Conservation (phyloP, 2,113 vertebrate species). For the Clarias macrocephalus region DNA sequence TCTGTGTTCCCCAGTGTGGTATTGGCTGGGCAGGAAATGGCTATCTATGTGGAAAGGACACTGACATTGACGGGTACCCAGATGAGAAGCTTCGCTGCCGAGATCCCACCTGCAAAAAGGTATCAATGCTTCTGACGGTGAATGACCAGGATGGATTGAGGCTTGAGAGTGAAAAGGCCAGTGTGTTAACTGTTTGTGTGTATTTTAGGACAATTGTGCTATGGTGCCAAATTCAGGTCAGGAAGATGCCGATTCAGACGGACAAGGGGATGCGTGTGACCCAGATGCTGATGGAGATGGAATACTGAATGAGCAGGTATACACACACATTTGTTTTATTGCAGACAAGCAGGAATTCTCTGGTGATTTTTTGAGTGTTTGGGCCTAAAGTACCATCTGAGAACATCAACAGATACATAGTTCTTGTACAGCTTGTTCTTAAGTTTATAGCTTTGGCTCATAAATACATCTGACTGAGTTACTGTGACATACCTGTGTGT, state of each 20-base stretch:
- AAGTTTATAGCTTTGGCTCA: not conserved
- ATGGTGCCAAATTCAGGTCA: constrained; percentile 96
- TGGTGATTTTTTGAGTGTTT: not conserved
- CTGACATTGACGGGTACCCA: constrained; percentile 95
- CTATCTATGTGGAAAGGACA: constrained; percentile 90
- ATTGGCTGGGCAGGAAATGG: constrained; percentile 97
- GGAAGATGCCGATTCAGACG: constrained; percentile 90
- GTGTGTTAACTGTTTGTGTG: constrained; percentile 11
- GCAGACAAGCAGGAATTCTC: not conserved
- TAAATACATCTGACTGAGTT: not conserved
- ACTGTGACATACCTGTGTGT: not conserved
- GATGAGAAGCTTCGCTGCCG: constrained; percentile 90
- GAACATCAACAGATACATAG: not conserved
- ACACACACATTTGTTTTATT: constrained; percentile 18
- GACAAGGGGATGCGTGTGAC: constrained; percentile 89
- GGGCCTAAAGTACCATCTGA: not conserved
- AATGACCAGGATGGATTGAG: not conserved
- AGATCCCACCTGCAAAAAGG: constrained; percentile 86
- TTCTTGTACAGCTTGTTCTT: not conserved
- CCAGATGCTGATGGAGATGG: constrained; percentile 93
- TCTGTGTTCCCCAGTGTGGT: constrained; percentile 79
- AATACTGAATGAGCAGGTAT: constrained; percentile 90
- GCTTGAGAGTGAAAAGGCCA: not conserved
- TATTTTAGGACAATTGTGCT: constrained; percentile 87
- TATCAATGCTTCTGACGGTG: constrained; percentile 56